phyloP scores from a whole-genome alignment of 1,140 invertebrate genomes.

The Diachasmimorpha longicaudata region DNA sequence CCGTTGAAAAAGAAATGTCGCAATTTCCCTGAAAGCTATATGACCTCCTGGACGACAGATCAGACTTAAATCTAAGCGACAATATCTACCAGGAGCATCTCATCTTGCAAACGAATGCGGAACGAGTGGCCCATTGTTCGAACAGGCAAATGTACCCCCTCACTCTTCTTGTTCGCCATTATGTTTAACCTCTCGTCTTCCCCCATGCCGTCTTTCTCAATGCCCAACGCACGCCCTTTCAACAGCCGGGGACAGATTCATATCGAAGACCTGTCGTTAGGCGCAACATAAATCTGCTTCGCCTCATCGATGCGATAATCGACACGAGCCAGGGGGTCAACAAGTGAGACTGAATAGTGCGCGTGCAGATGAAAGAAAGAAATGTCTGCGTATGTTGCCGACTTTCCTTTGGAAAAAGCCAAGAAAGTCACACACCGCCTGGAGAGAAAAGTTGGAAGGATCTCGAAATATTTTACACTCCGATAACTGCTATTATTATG shows the following conservation, averaged over 20 bases:
- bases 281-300: neutral
- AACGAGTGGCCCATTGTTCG: neutral
- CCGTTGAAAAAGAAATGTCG: neutral
- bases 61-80: neutral
- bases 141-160: neutral
- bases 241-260: neutral
- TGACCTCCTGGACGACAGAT: neutral
- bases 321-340: neutral
- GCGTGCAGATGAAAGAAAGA: neutral
- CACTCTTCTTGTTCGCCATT: neutral
- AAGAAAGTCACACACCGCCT: neutral
- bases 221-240: neutral
- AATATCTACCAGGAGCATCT: neutral
- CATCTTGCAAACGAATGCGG: neutral
- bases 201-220: neutral
- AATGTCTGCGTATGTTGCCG: neutral
- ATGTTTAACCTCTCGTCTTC: neutral
- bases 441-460: neutral
- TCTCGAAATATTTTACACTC: neutral
- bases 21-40: neutral
- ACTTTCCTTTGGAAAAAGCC: neutral
- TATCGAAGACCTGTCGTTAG: neutral
- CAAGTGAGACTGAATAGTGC: neutral
- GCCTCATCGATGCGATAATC: neutral
- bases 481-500: too few relatives aligned